These are phyloP conservation scores for Neodiprion lecontei DNA, from an alignment of 1,140 invertebrate genomes.

Conservation along the genomic window DNA sequence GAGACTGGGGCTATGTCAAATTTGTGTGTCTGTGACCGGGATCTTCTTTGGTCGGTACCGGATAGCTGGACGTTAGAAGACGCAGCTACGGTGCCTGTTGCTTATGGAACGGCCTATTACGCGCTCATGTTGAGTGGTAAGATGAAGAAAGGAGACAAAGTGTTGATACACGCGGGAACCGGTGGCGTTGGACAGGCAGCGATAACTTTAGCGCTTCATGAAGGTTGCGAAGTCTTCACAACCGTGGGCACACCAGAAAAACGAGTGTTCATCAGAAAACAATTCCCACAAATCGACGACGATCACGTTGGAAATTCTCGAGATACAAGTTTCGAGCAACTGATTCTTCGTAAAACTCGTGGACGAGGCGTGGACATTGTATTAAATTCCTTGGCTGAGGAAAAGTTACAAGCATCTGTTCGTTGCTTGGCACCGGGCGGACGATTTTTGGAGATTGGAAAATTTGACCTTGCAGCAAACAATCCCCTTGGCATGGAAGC, in stretches of 20 bases:
- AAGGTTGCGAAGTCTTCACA: slow-evolving; percentile 75
- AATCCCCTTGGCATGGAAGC: slow-evolving; percentile 70
- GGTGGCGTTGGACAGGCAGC: slow-evolving; percentile 90
- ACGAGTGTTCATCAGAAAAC: slow-evolving; percentile 74
- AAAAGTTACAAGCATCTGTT: slow-evolving; percentile 72
- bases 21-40: slow-evolving; percentile 48
- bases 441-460: slow-evolving; percentile 75
- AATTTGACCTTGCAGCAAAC: slow-evolving; percentile 71
- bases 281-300: slow-evolving; percentile 72
- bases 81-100: slow-evolving; percentile 82
- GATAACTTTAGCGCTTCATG: slow-evolving; percentile 77
- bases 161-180: slow-evolving; percentile 88
- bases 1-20: slow-evolving; percentile 35
- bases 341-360: slow-evolving; percentile 65
- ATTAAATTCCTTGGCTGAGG: slow-evolving; percentile 73
- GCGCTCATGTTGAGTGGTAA: slow-evolving; percentile 70
- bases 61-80: slow-evolving; percentile 80
- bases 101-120: slow-evolving; percentile 85
- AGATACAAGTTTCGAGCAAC: slow-evolving; percentile 68
- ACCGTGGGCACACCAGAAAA: slow-evolving; percentile 81
- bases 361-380: slow-evolving; percentile 72
- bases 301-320: slow-evolving; percentile 69
- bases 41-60: slow-evolving; percentile 77
- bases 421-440: slow-evolving; percentile 72
- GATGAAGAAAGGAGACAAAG: slow-evolving; percentile 72